Percentiles rank a stretch among this genome's conserved stretches.
These are phyloP conservation scores for Tipula helvola DNA, from an alignment of 2,888 invertebrate genomes.

Conservation along the genomic window DNA sequence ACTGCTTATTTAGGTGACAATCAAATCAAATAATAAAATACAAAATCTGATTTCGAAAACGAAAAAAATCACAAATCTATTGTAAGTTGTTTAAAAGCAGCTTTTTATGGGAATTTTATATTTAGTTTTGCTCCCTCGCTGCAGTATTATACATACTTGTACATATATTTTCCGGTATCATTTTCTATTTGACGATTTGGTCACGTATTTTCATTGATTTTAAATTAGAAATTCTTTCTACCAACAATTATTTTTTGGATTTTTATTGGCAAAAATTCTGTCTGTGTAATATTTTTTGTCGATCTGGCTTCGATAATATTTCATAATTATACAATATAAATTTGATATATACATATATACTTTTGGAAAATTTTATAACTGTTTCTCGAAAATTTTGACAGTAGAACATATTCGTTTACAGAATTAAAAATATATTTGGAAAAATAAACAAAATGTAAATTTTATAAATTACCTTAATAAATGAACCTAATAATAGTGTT, in stretches of 20 bases:
- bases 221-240: neutral
- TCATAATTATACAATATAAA: neutral
- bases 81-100: neutral
- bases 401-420: neutral
- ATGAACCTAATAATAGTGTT: neutral
- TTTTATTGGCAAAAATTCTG: neutral
- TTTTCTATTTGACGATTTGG: neutral
- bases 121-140: neutral
- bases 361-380: neutral
- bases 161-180: neutral
- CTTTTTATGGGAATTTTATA: neutral
- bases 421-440: neutral
- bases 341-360: neutral
- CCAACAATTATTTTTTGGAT: neutral
- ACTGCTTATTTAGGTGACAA: neutral
- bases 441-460: neutral
- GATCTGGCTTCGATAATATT: neutral
- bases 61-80: neutral
- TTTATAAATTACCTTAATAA: neutral
- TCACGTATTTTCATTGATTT: neutral
- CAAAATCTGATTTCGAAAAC: neutral
- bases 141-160: neutral
- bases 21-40: neutral
- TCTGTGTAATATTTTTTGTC: neutral
- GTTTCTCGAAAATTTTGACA: neutral